Base-by-base conservation (phyloP, 2,888 invertebrate species). In the Timema cristinae region DNA sequence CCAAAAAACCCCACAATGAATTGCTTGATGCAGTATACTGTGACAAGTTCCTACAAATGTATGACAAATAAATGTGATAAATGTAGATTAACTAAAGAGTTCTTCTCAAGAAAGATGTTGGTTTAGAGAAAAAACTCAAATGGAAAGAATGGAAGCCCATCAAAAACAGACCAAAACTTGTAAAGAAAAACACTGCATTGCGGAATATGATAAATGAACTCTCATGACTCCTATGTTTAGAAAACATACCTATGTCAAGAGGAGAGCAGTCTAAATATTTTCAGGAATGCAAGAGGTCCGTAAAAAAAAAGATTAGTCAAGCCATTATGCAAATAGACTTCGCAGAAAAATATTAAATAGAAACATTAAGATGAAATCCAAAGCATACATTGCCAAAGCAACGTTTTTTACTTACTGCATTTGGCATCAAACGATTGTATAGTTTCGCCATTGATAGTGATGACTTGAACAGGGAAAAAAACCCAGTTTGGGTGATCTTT, bases 131-230 rank as follows among this genome's bases (percentile, higher is more conserved):
- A 13, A 56, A 56, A 6, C 56, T 56, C 16, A 56, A 13, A 56
- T 56, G 56, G 56, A 56, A 56, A 16, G 56, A 56, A 56, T 56
- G 56, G 56, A 56, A 9, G 56, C n/a, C n/a, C n/a, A 56, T 56
- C n/a, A 16, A 56, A 2, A 56, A 13, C 16, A 56, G 5, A 56
- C 6, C 4, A n/a, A 9, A 6, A 56, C n/a, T 6, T n/a, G n/a
- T n/a, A n/a, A n/a, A n/a, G n/a, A n/a, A n/a, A n/a, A n/a, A n/a
- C n/a, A n/a, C n/a, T n/a, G n/a, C 56, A 56, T 16, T 5, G 56
- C 6, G n/a, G 16, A n/a, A 7, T 15, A 16, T n/a, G 16, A 15
- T 56, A 15, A 56, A n/a, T n/a, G n/a, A n/a, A n/a, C n/a, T n/a
- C n/a, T n/a, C n/a, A n/a, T n/a, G n/a, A n/a, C n/a, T n/a, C n/a